These are phyloP conservation scores for Ophioninae sp. DNA, from an alignment of 2,888 invertebrate genomes.

Conservation along the genomic window DNA sequence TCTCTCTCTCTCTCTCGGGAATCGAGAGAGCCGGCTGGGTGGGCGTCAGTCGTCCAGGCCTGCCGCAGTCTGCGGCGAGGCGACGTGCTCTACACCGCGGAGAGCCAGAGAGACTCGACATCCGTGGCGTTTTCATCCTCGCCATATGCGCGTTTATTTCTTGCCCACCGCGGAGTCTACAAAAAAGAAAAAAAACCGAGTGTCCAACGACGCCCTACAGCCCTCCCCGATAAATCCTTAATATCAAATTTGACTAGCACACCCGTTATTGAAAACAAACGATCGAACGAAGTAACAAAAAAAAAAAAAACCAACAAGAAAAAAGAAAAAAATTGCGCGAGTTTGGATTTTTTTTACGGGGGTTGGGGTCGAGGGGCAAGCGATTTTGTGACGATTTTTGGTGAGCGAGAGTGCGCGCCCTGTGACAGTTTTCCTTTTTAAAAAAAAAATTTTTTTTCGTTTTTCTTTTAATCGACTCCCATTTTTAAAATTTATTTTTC, in stretches of 20 bases:
- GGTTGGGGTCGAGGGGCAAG: constrained; percentile 14
- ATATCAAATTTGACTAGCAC: too few species aligned
- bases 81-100: constrained; percentile 76
- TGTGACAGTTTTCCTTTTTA: constrained; percentile 36
- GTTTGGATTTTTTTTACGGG: constrained; percentile 3
- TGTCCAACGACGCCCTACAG: too few species aligned
- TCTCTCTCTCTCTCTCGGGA: constrained; percentile 36
- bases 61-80: constrained; percentile 77
- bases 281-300: constrained; percentile 18
- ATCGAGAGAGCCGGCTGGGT: constrained; percentile 71
- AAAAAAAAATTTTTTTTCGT: background rate
- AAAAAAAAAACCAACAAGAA: constrained; percentile 2
- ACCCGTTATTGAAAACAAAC: too few species aligned
- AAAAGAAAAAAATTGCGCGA: constrained; percentile 2
- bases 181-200: too few species aligned
- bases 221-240: constrained; percentile 32
- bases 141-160: constrained; percentile 67
- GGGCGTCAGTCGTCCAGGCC: constrained; percentile 77
- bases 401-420: constrained; percentile 45
- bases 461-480: background rate
- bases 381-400: constrained; percentile 38
- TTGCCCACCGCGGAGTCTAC: too few species aligned
- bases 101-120: constrained; percentile 69
- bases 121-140: constrained; percentile 69
- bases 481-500: background rate